Conservation (phyloP, 2,797 vertebrate species). For the Babyrousa celebensis region DNA sequence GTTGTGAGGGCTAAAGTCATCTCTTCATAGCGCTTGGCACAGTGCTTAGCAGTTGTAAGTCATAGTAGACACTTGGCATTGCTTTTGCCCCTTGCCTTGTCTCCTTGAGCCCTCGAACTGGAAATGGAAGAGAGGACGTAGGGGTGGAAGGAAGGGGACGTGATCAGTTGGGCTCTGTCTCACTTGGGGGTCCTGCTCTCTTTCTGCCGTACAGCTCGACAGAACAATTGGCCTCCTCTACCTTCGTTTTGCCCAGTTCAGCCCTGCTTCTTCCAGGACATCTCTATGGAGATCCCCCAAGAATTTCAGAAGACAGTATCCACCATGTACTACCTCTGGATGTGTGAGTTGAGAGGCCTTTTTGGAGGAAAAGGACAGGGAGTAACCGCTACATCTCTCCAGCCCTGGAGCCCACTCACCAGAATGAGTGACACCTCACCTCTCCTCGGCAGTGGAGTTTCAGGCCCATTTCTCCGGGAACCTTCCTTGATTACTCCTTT, state of each 20-base stretch:
- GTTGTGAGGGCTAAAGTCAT: neutral
- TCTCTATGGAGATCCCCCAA: conserved; percentile 96
- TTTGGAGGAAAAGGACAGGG: neutral
- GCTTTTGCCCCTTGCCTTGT: neutral
- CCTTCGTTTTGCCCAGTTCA: conserved; percentile 97
- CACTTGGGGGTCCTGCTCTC: neutral
- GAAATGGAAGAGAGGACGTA: neutral
- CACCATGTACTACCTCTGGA: conserved; percentile 99
- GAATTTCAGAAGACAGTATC: conserved; percentile 96
- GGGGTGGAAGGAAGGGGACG: neutral
- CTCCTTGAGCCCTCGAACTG: neutral
- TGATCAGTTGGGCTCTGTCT: neutral
- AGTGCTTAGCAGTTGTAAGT: neutral
- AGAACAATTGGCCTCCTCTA: conserved; percentile 98
- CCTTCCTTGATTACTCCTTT: neutral
- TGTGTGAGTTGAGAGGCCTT: conserved; percentile 93
- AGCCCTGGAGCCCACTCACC: neutral
- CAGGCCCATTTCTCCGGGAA: neutral
- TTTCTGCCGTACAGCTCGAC: conserved; percentile 91
- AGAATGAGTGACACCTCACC: neutral
- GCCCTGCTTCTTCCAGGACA: conserved; percentile 99
- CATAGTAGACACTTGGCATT: neutral
- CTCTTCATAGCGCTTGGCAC: neutral
- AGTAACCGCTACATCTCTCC: neutral
- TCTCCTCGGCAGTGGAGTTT: neutral